Evolutionary conservation across 2,113 vertebrate genomes (phyloP).

Genomic region (Cynoglossus semilaevis): DNA sequence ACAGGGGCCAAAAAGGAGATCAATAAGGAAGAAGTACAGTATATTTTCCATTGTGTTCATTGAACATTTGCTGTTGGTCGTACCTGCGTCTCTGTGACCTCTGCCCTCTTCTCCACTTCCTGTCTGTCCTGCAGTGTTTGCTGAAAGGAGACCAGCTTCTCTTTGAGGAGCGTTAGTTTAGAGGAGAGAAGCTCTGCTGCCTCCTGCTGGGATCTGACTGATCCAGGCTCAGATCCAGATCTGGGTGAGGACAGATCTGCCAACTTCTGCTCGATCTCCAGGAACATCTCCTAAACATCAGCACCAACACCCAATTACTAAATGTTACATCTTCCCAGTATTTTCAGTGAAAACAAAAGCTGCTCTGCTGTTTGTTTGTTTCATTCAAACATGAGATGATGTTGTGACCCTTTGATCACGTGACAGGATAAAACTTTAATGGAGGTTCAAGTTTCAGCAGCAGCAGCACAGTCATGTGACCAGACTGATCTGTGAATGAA

Average conservation of each 20-base stretch:
- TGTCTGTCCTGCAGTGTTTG: constrained; percentile 78
- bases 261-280: constrained; percentile 87
- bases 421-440: too few species aligned
- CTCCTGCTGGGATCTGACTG: constrained; percentile 68
- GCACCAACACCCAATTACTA: constrained; percentile 9
- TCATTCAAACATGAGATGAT: too few species aligned
- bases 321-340: too few species aligned
- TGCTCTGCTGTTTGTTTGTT: too few species aligned
- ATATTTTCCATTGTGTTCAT: background rate
- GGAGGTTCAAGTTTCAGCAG: too few species aligned
- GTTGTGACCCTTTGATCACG: too few species aligned
- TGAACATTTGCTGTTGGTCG: too few species aligned
- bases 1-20: background rate
- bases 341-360: too few species aligned
- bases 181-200: constrained; percentile 77
- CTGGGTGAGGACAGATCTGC: constrained; percentile 51
- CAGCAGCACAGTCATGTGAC: too few species aligned
- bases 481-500: too few species aligned
- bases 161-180: constrained; percentile 84
- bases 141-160: constrained; percentile 84
- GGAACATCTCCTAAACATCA: constrained; percentile 78
- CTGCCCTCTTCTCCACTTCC: constrained; percentile 64
- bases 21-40: too few species aligned
- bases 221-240: background rate
- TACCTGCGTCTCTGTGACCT: constrained; percentile 15